A percentile compares a stretch with the other conserved stretches of the same genome.
phyloP scores from a whole-genome alignment of 2,888 invertebrate species.

The Spialia ferax region DNA sequence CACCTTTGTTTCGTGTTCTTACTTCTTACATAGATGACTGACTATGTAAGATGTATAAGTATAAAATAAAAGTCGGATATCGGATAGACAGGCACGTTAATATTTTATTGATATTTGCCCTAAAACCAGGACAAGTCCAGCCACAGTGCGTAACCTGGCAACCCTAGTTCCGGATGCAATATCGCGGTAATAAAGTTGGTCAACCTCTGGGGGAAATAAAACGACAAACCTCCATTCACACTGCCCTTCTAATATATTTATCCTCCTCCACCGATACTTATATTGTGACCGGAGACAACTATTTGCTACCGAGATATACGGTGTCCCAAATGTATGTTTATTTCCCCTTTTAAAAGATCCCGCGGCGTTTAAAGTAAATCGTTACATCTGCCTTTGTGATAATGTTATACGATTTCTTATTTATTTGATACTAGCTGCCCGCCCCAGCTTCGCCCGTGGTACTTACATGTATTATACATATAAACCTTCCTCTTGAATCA shows the following conservation, averaged over 20 bases:
- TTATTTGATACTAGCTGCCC: too few relatives aligned
- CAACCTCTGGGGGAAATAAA: slow-evolving; percentile 66
- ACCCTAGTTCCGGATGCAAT: slow-evolving; percentile 59
- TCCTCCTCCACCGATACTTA: slow-evolving; percentile 44
- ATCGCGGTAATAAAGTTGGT: slow-evolving; percentile 70
- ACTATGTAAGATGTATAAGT: too few relatives aligned
- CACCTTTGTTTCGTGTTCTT: too few relatives aligned
- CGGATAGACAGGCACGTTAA: not conserved
- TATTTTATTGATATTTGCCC: not conserved
- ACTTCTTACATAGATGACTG: too few relatives aligned
- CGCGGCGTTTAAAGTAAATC: not conserved
- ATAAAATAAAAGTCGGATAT: not conserved
- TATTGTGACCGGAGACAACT: slow-evolving; percentile 36
- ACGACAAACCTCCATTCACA: slow-evolving; percentile 75
- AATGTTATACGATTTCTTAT: slow-evolving; percentile 7
- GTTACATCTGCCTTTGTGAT: slow-evolving; percentile 15
- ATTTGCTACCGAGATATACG: slow-evolving; percentile 48
- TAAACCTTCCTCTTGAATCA: too few relatives aligned
- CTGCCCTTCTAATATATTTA: slow-evolving; percentile 77
- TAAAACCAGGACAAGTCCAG: not conserved
- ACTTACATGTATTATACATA: too few relatives aligned
- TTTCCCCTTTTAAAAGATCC: slow-evolving; percentile 29
- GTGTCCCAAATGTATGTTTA: slow-evolving; percentile 32
- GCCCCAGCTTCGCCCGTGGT: too few relatives aligned
- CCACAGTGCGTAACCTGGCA: not conserved